Conservation (phyloP, 2,113 vertebrate genomes). For the Tenebrosternarchus preto region DNA sequence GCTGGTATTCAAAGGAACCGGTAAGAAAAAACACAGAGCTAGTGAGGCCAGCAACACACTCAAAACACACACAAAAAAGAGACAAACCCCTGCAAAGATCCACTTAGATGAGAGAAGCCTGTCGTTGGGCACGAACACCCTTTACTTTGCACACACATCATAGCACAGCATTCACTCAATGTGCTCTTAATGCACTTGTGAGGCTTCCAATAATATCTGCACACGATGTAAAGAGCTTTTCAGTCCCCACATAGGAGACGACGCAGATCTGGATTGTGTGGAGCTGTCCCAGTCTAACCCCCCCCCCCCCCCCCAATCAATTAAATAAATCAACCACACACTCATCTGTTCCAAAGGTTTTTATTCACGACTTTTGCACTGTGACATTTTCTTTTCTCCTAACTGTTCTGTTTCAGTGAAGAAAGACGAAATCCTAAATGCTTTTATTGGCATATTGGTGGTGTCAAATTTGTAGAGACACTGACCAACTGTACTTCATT, state of each 20-base stretch:
- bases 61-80: no score
- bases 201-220: constrained; percentile 47
- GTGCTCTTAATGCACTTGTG: constrained; percentile 24
- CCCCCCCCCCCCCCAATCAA: no score
- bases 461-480: no score
- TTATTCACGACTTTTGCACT: no score
- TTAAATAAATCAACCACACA: no score
- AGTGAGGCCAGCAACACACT: constrained; percentile 25
- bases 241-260: constrained; percentile 14
- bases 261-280: constrained; percentile 19
- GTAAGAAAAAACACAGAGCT: constrained; percentile 30
- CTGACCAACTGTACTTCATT: no score
- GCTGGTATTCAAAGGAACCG: constrained; percentile 12
- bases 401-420: no score
- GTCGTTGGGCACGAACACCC: constrained; percentile 14
- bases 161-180: neutral
- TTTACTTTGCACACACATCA: constrained; percentile 34
- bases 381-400: no score
- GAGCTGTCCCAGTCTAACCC: neutral
- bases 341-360: no score
- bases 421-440: no score
- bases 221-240: constrained; percentile 3
- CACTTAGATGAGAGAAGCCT: constrained; percentile 17
- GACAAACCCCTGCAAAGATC: constrained; percentile 33
- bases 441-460: no score